These are phyloP conservation scores for Malthinus flaveolus DNA, from an alignment of 2,888 invertebrate genomes.

Conservation along the genomic window DNA sequence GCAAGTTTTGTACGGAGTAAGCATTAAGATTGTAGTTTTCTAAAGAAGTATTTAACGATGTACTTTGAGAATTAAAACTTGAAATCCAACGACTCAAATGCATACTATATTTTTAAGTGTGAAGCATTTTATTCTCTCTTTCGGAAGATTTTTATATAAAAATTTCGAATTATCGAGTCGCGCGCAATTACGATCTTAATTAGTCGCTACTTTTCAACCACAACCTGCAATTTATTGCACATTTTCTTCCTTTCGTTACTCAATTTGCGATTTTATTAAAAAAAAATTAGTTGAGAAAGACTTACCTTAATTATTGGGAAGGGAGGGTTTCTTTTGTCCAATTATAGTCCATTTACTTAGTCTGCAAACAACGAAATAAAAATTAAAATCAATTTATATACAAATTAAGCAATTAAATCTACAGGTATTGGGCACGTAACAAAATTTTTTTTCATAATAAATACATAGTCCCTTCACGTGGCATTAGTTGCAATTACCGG, in stretches of 20 bases:
- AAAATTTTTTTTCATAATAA: conserved; percentile 24
- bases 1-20: conserved; percentile 4
- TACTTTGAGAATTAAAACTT: conserved; percentile 22
- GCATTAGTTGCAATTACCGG: conserved; percentile 56
- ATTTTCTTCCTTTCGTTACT: too few relatives aligned
- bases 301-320: conserved; percentile 30
- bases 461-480: conserved; percentile 44
- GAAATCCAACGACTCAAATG: conserved; percentile 1
- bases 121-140: background rate
- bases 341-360: conserved; percentile 55
- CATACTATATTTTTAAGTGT: background rate
- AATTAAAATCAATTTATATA: background rate
- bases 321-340: conserved; percentile 49
- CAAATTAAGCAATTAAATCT: background rate
- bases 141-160: too few relatives aligned
- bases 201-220: too few relatives aligned
- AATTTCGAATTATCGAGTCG: too few relatives aligned
- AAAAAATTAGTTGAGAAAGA: too few relatives aligned
- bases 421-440: background rate
- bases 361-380: conserved; percentile 46
- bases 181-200: too few relatives aligned
- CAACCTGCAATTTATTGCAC: too few relatives aligned
- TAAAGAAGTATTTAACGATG: conserved; percentile 16
- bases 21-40: conserved; percentile 12
- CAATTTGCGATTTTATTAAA: too few relatives aligned